Conservation (phyloP, 2,113 vertebrate genomes). For the Pachypanchax playfairii region DNA sequence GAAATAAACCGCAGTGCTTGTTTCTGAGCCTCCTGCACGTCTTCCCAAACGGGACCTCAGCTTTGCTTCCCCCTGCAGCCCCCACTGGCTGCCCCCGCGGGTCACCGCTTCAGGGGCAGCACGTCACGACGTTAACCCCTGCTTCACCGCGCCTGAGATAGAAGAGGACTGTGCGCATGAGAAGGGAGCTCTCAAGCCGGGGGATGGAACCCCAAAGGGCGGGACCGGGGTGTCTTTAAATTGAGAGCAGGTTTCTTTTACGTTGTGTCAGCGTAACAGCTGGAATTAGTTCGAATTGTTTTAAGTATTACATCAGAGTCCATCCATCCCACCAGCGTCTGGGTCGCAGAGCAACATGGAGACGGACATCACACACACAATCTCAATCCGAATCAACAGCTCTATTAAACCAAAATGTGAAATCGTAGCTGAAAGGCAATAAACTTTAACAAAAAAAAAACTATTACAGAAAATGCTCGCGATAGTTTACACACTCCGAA, state of each 20-base stretch:
- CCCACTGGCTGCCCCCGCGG: conserved; percentile 66
- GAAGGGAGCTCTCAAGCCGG: conserved; percentile 14
- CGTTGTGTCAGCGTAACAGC: conserved; percentile 40
- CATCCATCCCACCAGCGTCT: too few species aligned
- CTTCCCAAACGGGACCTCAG: conserved; percentile 51
- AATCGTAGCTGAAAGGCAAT: not conserved
- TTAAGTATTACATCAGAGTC: conserved; percentile 5
- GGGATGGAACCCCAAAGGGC: conserved; percentile 36
- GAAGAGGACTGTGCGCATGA: too few species aligned
- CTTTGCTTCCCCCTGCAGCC: conserved; percentile 55
- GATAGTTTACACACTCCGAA: not conserved
- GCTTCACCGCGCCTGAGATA: conserved; percentile 43
- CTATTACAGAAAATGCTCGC: not conserved
- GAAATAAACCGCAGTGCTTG: conserved; percentile 21
- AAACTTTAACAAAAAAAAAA: conserved; percentile 9
- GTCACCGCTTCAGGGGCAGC: conserved; percentile 75
- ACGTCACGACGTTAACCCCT: conserved; percentile 81
- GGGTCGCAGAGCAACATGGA: too few species aligned
- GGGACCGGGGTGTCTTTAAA: conserved; percentile 47
- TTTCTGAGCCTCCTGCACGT: conserved; percentile 30
- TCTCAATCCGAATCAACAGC: too few species aligned
- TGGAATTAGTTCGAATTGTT: conserved; percentile 26
- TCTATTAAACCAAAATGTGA: conserved; percentile 9
- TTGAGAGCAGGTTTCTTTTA: conserved; percentile 57
- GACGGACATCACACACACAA: too few species aligned